Evolutionary conservation across 1,140 invertebrate genomes (phyloP).

Genomic region (Chrysomallon squamiferum): DNA sequence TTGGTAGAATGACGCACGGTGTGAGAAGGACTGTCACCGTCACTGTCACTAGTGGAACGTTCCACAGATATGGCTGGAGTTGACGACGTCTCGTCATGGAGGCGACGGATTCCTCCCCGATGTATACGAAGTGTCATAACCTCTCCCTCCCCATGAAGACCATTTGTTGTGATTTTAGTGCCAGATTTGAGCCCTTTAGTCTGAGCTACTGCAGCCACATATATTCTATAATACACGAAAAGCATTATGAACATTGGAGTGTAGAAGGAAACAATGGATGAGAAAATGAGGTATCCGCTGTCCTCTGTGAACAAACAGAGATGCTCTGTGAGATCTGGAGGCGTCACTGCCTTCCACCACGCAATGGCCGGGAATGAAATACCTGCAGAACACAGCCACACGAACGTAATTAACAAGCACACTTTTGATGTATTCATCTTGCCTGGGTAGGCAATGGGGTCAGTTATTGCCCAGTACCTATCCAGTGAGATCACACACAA

Average conservation of each 20-base stretch:
- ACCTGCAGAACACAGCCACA: conserved; percentile 89
- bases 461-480: conserved; percentile 84
- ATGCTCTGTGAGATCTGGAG: conserved; percentile 28
- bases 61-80: conserved; percentile 12
- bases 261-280: conserved; percentile 67
- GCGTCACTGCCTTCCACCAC: conserved; percentile 75
- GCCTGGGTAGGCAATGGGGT: conserved; percentile 96
- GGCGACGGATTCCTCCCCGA: conserved; percentile 39
- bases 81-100: conserved; percentile 14
- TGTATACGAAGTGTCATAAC: conserved; percentile 58
- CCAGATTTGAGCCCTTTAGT: conserved; percentile 50
- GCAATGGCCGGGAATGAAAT: conserved; percentile 95
- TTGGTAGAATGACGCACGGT: conserved; percentile 16
- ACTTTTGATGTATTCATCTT: conserved; percentile 86
- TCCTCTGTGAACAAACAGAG: conserved; percentile 64
- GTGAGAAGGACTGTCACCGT: conserved; percentile 27
- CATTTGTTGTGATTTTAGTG: conserved; percentile 43
- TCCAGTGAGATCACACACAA: conserved; percentile 91
- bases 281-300: conserved; percentile 63
- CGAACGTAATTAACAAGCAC: conserved; percentile 88
- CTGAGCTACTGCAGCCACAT: conserved; percentile 52
- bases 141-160: conserved; percentile 43
- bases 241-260: conserved; percentile 65
- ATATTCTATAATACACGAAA: conserved; percentile 64
- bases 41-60: conserved; percentile 26